Conservation (phyloP, 2,113 vertebrate species). For the Thamnophis sirtalis region DNA sequence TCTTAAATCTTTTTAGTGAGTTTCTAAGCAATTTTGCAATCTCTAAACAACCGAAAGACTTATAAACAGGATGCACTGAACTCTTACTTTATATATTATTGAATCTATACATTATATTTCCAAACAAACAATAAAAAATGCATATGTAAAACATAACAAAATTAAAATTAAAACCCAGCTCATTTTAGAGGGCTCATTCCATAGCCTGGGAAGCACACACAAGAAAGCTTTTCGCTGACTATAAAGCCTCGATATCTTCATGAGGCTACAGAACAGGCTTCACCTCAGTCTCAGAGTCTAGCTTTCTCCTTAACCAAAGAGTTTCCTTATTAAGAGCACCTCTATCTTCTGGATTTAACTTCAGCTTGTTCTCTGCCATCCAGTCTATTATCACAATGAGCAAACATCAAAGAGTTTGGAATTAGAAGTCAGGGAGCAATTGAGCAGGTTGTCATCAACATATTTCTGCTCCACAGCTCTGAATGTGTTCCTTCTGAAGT, state of each 20-base stretch:
- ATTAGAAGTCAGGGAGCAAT: background rate
- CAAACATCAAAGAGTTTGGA: background rate
- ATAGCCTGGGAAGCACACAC: background rate
- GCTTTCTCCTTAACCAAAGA: background rate
- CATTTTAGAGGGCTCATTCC: background rate
- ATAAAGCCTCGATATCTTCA: background rate
- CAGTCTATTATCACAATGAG: background rate
- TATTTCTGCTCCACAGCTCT: background rate
- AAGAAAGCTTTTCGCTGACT: background rate
- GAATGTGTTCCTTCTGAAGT: background rate
- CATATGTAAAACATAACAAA: background rate
- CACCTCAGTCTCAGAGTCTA: background rate
- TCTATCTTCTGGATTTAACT: background rate
- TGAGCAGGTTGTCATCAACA: background rate
- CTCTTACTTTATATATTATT: background rate
- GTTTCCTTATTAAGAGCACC: background rate
- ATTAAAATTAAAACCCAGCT: background rate
- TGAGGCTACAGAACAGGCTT: background rate
- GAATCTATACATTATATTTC: background rate
- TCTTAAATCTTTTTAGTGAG: background rate
- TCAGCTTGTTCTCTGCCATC: background rate
- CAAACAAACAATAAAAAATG: background rate
- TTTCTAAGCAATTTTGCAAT: background rate
- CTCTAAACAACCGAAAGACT: background rate
- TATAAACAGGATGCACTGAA: background rate